phyloP scores from a whole-genome alignment of 2,797 vertebrate genomes.

The Numenius phaeopus region DNA sequence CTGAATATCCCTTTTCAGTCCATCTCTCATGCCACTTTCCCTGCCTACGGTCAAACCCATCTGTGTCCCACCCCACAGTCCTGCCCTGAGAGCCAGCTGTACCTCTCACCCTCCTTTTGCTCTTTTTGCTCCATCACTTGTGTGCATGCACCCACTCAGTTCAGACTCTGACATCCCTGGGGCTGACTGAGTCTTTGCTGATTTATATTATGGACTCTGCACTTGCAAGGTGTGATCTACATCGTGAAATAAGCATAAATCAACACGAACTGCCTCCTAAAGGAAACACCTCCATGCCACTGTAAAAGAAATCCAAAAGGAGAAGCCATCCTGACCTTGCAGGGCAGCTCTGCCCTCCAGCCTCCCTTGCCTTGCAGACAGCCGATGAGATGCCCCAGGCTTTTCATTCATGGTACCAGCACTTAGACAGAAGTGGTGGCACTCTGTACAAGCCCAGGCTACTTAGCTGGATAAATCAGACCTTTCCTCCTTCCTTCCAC shows the following conservation, averaged over 20 bases:
- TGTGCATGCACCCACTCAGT: background rate
- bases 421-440: background rate
- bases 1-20: background rate
- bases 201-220: background rate
- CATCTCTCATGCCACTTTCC: background rate
- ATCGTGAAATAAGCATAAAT: background rate
- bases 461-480: background rate
- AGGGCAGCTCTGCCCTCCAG: background rate
- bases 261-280: background rate
- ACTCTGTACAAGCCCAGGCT: background rate
- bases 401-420: background rate
- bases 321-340: background rate
- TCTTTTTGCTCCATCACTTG: background rate
- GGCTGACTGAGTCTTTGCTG: background rate
- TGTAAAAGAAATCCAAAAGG: background rate
- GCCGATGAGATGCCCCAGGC: background rate
- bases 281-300: background rate
- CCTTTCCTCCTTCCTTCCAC: background rate
- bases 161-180: background rate
- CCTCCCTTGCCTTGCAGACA: background rate
- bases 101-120: background rate
- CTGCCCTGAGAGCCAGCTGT: background rate
- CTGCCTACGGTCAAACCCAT: background rate
- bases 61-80: rapidly evolving
- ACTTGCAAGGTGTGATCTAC: background rate